Evolutionary conservation across 2,797 vertebrate genomes (phyloP), one percentile per base, ranked within the genome.

Genomic region (Xenops minutus): DNA sequence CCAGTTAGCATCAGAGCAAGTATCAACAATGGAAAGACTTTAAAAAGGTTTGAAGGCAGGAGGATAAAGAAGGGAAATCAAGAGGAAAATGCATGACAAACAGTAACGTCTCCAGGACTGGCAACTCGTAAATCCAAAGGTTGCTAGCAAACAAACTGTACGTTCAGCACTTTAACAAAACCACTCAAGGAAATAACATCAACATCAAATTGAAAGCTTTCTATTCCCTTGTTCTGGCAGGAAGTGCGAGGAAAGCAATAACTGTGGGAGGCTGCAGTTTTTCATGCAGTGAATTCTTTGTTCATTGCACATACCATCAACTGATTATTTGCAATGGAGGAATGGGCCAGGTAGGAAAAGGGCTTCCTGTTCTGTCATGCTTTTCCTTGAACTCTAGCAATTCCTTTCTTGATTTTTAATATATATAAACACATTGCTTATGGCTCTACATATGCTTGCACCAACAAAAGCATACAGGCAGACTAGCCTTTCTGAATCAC

Each of bases 51-150:
- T 92, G 84, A 96, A 96, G 68, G 92, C 84, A 94, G 79, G 29
- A 82, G 88, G 58, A 77, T 92, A 95, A 86, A 73, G 91, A 92
- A 90, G 55, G 89, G 82, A 95, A 93, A 95, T 92, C 88, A 76
- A 71, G 74, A 91, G 79, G 85, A 96, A 96, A 97, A 95, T 77
- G 85, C 91, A 96, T 93, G 96, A 97, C 89, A 92, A 96, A 96
- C 91, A 95, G 82, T 87, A 95, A 94, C 6, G 1, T 95, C 82
- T 88, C 75, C 88, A 87, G 81, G 79, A 92, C 51, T 83, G 67
- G 89, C 95, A 95, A 95, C 86, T 96, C 34, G 10, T 96, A 97
- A 96, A 97, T 97, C 93, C 95, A 80, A 89, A 88, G 88, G 91
- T 64, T 93, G 81, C 81, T 85, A 94, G 91, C 86, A 95, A 96